phyloP scores from a whole-genome alignment of 2,113 vertebrate species.

The Triplophysa tibetana region DNA sequence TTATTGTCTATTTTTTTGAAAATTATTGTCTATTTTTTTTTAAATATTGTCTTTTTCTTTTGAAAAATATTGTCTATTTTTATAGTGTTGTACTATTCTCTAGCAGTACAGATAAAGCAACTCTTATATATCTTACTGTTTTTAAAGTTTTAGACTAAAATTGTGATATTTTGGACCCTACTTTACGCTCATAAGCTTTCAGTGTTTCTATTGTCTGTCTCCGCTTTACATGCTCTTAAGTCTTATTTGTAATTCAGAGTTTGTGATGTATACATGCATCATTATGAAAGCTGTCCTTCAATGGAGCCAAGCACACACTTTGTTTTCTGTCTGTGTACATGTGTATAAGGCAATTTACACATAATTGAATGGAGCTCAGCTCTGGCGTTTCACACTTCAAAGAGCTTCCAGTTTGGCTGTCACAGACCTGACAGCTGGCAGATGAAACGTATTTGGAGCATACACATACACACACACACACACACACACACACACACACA shows the following conservation, averaged over 20 bases:
- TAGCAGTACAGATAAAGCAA: too few species aligned
- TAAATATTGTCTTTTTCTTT: too few species aligned
- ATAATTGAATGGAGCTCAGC: slow-evolving; percentile 54
- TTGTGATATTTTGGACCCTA: too few species aligned
- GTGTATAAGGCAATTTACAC: slow-evolving; percentile 48
- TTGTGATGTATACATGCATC: slow-evolving; percentile 13
- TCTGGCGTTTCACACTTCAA: slow-evolving; percentile 66
- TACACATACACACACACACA: slow-evolving; percentile 31
- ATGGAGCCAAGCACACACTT: background rate
- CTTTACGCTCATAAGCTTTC: background rate
- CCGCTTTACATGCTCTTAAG: background rate
- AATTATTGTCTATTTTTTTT: too few species aligned
- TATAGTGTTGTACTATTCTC: too few species aligned
- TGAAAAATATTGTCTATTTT: too few species aligned
- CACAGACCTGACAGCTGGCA: slow-evolving; percentile 61
- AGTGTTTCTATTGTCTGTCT: background rate
- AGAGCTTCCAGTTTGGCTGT: slow-evolving; percentile 61
- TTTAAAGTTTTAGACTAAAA: too few species aligned
- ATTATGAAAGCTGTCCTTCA: slow-evolving; percentile 50
- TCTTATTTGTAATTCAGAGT: slow-evolving; percentile 8
- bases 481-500: slow-evolving; percentile 23
- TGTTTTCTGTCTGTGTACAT: slow-evolving; percentile 35
- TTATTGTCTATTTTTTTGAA: too few species aligned
- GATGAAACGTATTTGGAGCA: slow-evolving; percentile 63
- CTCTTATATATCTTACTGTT: too few species aligned